A percentile compares a stretch with the other conserved stretches of the same genome.
Evolutionary conservation across 1,140 invertebrate genomes (phyloP).

Genomic region (Drosophila truncata): DNA sequence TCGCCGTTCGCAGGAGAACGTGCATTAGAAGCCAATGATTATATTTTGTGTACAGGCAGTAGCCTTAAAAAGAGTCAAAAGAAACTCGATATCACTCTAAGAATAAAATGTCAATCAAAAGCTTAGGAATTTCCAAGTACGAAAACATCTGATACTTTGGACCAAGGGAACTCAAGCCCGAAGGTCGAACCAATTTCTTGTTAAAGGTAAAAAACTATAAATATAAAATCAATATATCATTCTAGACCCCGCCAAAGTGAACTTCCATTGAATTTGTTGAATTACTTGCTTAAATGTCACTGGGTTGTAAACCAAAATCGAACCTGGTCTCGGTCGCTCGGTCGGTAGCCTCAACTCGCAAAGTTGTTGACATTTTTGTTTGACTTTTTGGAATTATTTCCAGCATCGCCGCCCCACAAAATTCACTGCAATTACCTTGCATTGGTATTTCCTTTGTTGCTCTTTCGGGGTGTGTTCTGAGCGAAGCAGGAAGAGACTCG

Average conservation of each 20-base stretch:
- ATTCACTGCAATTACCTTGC: slow-evolving; percentile 50
- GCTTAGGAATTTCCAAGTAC: not conserved
- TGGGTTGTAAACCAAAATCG: slow-evolving; percentile 42
- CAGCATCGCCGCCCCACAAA: slow-evolving; percentile 45
- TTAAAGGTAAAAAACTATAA: slow-evolving; percentile 4
- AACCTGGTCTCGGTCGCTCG: slow-evolving; percentile 15
- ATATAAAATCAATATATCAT: slow-evolving; percentile 18
- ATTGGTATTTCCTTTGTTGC: slow-evolving; percentile 49
- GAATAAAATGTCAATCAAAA: slow-evolving; percentile 18
- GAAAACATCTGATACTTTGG: slow-evolving; percentile 34
- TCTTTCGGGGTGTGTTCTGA: slow-evolving; percentile 48
- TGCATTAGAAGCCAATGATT: not conserved
- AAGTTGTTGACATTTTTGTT: slow-evolving; percentile 76
- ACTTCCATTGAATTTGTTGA: slow-evolving; percentile 32
- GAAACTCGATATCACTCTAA: slow-evolving; percentile 9
- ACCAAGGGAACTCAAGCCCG: slow-evolving; percentile 8
- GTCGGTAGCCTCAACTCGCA: slow-evolving; percentile 1
- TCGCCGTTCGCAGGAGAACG: no score
- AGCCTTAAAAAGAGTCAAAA: not conserved
- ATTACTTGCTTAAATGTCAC: slow-evolving; percentile 39
- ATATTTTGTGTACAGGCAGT: slow-evolving; percentile 16
- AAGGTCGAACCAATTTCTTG: slow-evolving; percentile 21
- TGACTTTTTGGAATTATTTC: slow-evolving; percentile 75
- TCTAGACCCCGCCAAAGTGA: slow-evolving; percentile 20
- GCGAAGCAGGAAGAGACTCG: slow-evolving; percentile 23